These are phyloP conservation scores for Danaus melanippus DNA, from an alignment of 1,140 invertebrate species.

Conservation along the genomic window DNA sequence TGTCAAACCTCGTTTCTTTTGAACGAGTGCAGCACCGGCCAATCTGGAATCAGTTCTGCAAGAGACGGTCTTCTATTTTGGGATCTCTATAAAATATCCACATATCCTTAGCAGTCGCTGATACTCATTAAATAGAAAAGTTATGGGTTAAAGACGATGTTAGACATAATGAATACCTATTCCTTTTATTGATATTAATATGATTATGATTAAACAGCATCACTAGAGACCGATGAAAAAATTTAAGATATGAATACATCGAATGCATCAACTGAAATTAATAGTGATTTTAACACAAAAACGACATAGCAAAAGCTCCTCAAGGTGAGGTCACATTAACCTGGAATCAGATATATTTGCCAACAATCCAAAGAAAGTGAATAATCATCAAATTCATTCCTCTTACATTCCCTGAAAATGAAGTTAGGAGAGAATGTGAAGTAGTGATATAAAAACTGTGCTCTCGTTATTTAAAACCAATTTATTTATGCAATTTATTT, in stretches of 20 bases:
- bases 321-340: conserved; percentile 56
- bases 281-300: conserved; percentile 41
- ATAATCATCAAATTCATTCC: conserved; percentile 63
- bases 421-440: conserved; percentile 48
- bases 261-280: conserved; percentile 61
- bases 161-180: no score
- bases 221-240: conserved; percentile 25
- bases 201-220: no score
- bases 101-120: conserved; percentile 41
- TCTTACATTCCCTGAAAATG: conserved; percentile 61
- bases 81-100: conserved; percentile 67
- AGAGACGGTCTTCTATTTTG: conserved; percentile 86
- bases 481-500: conserved; percentile 50
- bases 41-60: conserved; percentile 96
- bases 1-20: conserved; percentile 82
- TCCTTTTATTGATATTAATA: no score
- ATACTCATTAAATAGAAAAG: no score
- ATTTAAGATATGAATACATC: conserved; percentile 60
- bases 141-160: no score
- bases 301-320: conserved; percentile 62
- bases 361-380: conserved; percentile 43
- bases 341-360: conserved; percentile 53
- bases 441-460: conserved; percentile 63
- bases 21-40: conserved; percentile 93
- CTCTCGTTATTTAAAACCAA: conserved; percentile 58